Evolutionary conservation across 2,113 vertebrate genomes (phyloP), one percentile per base, ranked within the genome.

Genomic region (Oryzias javanicus): DNA sequence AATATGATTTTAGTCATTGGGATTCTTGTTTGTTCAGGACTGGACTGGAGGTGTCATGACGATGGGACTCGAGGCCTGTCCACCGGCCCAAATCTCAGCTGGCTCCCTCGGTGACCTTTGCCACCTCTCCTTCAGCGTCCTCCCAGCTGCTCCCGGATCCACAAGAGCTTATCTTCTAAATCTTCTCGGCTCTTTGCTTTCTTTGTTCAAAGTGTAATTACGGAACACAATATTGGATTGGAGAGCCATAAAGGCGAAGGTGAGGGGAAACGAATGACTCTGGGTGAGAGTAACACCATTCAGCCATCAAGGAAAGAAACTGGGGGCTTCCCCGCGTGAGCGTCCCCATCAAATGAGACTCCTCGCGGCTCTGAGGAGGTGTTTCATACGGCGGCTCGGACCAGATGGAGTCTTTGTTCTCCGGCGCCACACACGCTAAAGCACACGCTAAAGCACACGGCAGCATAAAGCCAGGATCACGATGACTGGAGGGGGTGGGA

Each of bases 391-490:
- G 63, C 14, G 42, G 57, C 78, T 74, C 51, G 1, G 50, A 71
- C 77, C 84, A 89, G 85, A 86, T 84, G 87, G 84, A 83, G 75
- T 60, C 84, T 88, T 88, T 88, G 84, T 85, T 85, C 77, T 40
- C 20, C 41, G 40, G 60, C 19, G 16, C 22, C 48, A 72, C 51
- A 53, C 40, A 59, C 47, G 64, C 69, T 81, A 60, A 66, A 52
- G 20, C 69, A 24, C 29, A 14, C 49, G 45, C 25, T 5, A 18
- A 50, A n/a, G n/a, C n/a, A 53, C 64, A 47, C 70, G 47, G 74
- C 57, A 12, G 68, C 40, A 45, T 72, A 77, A 83, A 84, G 73
- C 80, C 67, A 45, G 84, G 80, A 78, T 88, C 78, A 73, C 3
- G 61, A 53, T 55, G 82, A 83, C 65, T 56, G 71, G 70, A 74